These are phyloP conservation scores for Tinamus guttatus DNA, from an alignment of 2,113 vertebrate genomes.

Conservation along the genomic window DNA sequence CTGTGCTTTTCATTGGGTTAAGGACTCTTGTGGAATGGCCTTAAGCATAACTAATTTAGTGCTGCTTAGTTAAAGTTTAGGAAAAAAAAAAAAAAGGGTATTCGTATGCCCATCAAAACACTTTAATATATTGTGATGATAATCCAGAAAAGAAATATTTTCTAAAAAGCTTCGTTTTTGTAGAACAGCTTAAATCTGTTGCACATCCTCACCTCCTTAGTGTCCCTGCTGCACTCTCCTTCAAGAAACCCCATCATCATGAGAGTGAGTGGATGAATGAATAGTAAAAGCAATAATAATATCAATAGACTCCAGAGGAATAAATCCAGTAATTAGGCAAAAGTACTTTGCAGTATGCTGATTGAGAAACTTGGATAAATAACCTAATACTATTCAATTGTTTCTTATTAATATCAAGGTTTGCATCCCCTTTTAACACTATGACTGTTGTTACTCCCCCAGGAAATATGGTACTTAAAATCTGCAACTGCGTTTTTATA, in stretches of 20 bases:
- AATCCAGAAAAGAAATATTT: background rate
- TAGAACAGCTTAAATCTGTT: background rate
- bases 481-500: background rate
- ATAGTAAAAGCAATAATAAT: background rate
- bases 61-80: background rate
- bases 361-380: background rate
- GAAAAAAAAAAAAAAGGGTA: no score
- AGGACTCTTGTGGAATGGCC: background rate
- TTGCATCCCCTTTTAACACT: background rate
- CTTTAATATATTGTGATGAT: background rate
- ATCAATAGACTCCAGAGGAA: background rate
- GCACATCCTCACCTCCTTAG: background rate
- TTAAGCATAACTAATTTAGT: background rate
- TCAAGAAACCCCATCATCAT: background rate
- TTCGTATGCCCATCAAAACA: rapidly evolving
- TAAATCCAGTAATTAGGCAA: background rate
- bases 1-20: background rate
- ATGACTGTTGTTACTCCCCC: background rate
- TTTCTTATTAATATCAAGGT: background rate
- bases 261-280: rapidly evolving
- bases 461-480: background rate
- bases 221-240: rapidly evolving
- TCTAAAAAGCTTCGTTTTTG: background rate
- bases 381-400: background rate
- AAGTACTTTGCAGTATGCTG: background rate